These are phyloP conservation scores for Pycnomerus fuliginosus DNA, from an alignment of 2,888 invertebrate genomes.

Conservation along the genomic window DNA sequence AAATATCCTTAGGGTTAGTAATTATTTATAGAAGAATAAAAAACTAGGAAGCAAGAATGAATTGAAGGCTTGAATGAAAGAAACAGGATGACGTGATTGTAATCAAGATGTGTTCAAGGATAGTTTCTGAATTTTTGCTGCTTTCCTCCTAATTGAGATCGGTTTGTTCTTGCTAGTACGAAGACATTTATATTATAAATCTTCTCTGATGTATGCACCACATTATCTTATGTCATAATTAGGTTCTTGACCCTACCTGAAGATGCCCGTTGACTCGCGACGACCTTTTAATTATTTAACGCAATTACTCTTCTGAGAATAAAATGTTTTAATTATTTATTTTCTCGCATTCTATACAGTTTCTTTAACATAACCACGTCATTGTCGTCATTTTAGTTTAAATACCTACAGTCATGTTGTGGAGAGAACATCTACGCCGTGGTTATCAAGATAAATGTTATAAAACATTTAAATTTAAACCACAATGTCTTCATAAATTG, in stretches of 20 bases:
- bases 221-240: slow-evolving; percentile 40
- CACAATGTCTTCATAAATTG: slow-evolving; percentile 8
- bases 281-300: slow-evolving; percentile 47
- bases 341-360: slow-evolving; percentile 27
- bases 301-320: slow-evolving; percentile 44
- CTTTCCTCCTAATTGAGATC: no score
- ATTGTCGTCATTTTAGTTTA: slow-evolving; percentile 17
- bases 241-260: slow-evolving; percentile 44
- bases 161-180: slow-evolving; percentile 19
- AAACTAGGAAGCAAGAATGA: slow-evolving; percentile 14
- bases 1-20: slow-evolving; percentile 8
- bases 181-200: slow-evolving; percentile 22
- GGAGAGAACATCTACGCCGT: slow-evolving; percentile 10
- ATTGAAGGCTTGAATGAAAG: slow-evolving; percentile 7
- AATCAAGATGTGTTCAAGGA: no score
- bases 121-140: no score
- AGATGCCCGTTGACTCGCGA: slow-evolving; percentile 40
- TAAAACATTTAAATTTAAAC: slow-evolving; percentile 7
- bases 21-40: slow-evolving; percentile 6
- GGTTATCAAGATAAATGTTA: slow-evolving; percentile 7
- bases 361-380: slow-evolving; percentile 12
- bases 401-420: slow-evolving; percentile 4
- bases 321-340: slow-evolving; percentile 43
- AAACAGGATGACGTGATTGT: slow-evolving; percentile 9
- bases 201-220: slow-evolving; percentile 28